A percentile compares a stretch with the other conserved stretches of the same genome.
Evolutionary conservation across 2,888 invertebrate genomes (phyloP).

Genomic region (Campoplex capitator): DNA sequence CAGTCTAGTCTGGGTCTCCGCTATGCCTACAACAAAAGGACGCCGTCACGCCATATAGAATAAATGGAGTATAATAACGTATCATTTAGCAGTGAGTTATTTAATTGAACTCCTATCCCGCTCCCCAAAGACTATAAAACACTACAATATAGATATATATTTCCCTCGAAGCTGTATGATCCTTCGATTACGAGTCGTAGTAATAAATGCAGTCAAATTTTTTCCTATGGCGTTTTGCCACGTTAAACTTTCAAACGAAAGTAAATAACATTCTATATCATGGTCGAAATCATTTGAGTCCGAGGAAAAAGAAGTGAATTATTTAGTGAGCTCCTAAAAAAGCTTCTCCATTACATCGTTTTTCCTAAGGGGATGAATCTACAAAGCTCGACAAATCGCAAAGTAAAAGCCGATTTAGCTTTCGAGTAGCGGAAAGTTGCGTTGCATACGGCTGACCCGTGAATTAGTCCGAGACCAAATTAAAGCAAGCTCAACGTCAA

Average conservation of each 20-base stretch:
- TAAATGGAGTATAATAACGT: no score
- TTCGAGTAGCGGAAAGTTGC: neutral
- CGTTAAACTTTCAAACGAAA: neutral
- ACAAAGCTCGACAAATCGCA: constrained; percentile 1
- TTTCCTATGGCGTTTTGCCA: neutral
- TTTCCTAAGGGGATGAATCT: neutral
- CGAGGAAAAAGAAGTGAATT: neutral
- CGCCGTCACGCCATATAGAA: no score
- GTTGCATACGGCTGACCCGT: constrained; percentile 27
- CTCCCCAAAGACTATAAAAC: no score
- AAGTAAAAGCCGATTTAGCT: constrained; percentile 35
- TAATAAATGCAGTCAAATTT: neutral
- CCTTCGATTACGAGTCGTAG: neutral
- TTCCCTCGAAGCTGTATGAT: neutral
- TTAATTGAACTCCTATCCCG: no score
- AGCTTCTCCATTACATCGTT: neutral
- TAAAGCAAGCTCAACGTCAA: constrained; percentile 42
- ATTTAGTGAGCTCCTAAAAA: neutral
- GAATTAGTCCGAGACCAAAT: constrained; percentile 57
- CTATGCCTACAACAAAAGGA: no score
- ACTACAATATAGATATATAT: no score
- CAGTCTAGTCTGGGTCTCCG: no score
- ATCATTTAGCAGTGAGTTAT: no score
- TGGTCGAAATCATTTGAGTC: neutral
- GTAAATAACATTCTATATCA: neutral